Conservation (phyloP, 2,797 vertebrate genomes). For the Sebastes trivittatus region DNA sequence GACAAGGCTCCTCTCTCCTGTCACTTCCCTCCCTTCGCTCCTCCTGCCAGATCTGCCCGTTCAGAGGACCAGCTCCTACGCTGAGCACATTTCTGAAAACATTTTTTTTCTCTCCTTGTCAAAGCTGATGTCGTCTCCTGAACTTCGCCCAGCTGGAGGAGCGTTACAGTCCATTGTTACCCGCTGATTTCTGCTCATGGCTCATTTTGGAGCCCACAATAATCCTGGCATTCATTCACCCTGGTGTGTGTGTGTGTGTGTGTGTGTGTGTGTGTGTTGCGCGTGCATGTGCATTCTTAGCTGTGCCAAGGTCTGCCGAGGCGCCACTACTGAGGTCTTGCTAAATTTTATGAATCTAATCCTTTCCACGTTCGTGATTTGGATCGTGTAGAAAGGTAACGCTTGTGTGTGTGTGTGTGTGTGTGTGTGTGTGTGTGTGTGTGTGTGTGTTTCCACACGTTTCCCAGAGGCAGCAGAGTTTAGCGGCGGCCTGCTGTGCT, state of each 20-base stretch:
- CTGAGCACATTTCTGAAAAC: conserved; percentile 42
- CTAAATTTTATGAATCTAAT: conserved; percentile 71
- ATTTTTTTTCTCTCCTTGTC: conserved; percentile 27
- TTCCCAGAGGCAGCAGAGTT: conserved; percentile 51
- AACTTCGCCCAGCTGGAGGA: conserved; percentile 37
- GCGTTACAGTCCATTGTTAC: conserved; percentile 38
- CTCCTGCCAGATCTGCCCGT: conserved; percentile 33
- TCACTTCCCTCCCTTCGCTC: conserved; percentile 52
- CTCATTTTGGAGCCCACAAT: conserved; percentile 13
- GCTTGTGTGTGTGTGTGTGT: background rate
- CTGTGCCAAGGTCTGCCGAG: conserved; percentile 48
- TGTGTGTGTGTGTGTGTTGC: conserved; percentile 8
- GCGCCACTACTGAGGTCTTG: conserved; percentile 41
- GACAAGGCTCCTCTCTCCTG: conserved; percentile 66
- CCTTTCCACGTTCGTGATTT: conserved; percentile 67
- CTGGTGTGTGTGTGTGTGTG: conserved; percentile 18
- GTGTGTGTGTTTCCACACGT: conserved; percentile 26
- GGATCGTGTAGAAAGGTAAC: conserved; percentile 53
- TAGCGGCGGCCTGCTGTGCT: conserved; percentile 48
- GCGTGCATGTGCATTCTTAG: background rate
- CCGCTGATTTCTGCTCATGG: conserved; percentile 24
- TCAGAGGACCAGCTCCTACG: conserved; percentile 20
- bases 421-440: conserved; percentile 11
- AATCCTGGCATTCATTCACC: conserved; percentile 19
- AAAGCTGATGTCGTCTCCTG: conserved; percentile 40